Evolutionary conservation across 2,113 vertebrate genomes (phyloP).

Genomic region (Rhizomys pruinosus): DNA sequence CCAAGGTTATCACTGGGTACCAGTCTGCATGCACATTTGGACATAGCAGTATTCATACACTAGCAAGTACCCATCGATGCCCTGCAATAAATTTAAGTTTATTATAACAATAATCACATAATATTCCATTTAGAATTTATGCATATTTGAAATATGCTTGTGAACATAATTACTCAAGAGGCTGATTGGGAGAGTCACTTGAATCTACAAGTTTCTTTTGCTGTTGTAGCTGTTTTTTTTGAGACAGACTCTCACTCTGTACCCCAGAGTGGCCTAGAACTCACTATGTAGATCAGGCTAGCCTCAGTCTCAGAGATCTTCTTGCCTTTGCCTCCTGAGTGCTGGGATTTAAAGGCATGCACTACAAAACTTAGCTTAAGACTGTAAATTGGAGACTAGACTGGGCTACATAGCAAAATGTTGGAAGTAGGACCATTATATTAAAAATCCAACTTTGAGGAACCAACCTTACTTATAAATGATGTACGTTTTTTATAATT

Average conservation of each 20-base stretch:
- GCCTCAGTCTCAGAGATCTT: too few species aligned
- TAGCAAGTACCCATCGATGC: neutral
- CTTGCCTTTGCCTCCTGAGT: too few species aligned
- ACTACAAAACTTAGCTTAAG: too few species aligned
- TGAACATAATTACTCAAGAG: neutral
- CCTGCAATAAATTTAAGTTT: neutral
- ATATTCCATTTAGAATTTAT: neutral
- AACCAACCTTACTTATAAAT: neutral
- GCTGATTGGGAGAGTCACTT: neutral
- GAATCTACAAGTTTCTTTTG: neutral
- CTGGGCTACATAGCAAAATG: neutral
- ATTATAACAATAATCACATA: neutral
- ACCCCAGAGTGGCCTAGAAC: too few species aligned
- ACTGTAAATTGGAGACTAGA: neutral
- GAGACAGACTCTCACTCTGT: too few species aligned
- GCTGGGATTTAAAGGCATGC: too few species aligned
- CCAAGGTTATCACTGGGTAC: neutral
- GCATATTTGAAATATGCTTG: neutral
- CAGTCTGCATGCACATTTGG: neutral
- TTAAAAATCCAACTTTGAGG: constrained; percentile 7
- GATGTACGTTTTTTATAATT: neutral
- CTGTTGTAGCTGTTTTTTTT: too few species aligned
- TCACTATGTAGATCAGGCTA: too few species aligned
- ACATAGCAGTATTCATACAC: neutral
- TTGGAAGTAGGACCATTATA: neutral